A percentile compares a stretch with the other conserved stretches of the same genome.
These are phyloP conservation scores for Miichthys miiuy DNA, from an alignment of 2,797 vertebrate genomes.

Conservation along the genomic window DNA sequence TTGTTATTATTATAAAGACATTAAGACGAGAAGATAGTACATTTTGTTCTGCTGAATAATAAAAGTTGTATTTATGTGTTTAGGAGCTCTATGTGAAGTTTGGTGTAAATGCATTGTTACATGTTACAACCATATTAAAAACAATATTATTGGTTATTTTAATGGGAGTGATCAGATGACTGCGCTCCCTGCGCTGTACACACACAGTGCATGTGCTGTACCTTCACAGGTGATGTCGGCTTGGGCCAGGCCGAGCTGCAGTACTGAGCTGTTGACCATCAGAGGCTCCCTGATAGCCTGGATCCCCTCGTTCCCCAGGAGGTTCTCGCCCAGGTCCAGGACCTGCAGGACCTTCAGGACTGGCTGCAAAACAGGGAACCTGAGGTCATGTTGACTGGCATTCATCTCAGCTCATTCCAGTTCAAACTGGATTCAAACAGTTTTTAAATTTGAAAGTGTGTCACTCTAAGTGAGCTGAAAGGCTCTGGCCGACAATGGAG, in stretches of 20 bases:
- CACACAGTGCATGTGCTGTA: conserved; percentile 36
- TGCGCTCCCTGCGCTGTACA: neutral
- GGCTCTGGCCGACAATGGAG: neutral
- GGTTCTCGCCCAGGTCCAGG: conserved; percentile 82
- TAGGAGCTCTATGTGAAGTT: too few relatives aligned
- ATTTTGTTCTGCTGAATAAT: too few relatives aligned
- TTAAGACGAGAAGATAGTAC: too few relatives aligned
- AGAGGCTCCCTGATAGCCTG: conserved; percentile 81
- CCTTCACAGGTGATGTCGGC: conserved; percentile 84
- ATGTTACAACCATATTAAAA: neutral
- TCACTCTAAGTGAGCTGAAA: neutral
- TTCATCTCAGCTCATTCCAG: neutral
- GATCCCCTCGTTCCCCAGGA: conserved; percentile 80
- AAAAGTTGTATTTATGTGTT: too few relatives aligned
- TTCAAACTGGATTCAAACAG: neutral
- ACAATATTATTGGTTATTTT: neutral
- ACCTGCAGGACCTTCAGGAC: conserved; percentile 78
- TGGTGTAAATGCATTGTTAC: too few relatives aligned
- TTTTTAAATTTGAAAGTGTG: neutral
- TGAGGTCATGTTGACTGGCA: neutral
- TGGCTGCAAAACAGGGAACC: conserved; percentile 71
- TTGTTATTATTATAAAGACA: too few relatives aligned
- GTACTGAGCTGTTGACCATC: conserved; percentile 80
- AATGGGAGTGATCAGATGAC: too few relatives aligned
- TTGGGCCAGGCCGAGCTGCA: conserved; percentile 76